A percentile compares a stretch with the other conserved stretches of the same genome.
These are phyloP conservation scores for Drosophila tripunctata DNA, from an alignment of 2,888 invertebrate species.

Conservation along the genomic window DNA sequence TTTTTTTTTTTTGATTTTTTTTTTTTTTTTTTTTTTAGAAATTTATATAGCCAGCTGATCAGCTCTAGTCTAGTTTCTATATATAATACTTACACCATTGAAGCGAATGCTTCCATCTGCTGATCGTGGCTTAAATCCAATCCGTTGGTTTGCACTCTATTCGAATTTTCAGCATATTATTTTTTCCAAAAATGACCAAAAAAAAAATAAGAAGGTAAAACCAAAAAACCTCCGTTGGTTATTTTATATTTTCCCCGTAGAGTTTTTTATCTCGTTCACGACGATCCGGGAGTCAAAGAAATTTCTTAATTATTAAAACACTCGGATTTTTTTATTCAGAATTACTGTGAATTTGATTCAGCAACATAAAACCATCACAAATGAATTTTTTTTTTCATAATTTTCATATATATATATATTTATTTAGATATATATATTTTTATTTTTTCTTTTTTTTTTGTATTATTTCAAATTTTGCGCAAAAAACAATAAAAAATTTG, in stretches of 20 bases:
- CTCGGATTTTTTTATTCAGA: constrained; percentile 20
- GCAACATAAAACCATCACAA: constrained; percentile 63
- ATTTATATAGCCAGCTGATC: background rate
- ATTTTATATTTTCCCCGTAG: constrained; percentile 10
- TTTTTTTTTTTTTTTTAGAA: background rate
- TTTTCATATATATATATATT: constrained; percentile 25
- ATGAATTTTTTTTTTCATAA: constrained; percentile 39
- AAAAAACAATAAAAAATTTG: constrained; percentile 58
- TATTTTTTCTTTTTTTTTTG: constrained; percentile 36
- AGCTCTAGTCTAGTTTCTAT: background rate
- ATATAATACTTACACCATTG: constrained; percentile 69
- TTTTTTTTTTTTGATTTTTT: no score
- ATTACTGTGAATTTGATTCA: constrained; percentile 58
- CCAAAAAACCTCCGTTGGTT: no score
- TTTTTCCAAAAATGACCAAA: constrained; percentile 33
- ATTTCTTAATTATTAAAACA: constrained; percentile 7
- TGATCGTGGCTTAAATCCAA: constrained; percentile 51
- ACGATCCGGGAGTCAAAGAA: constrained; percentile 45
- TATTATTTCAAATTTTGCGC: constrained; percentile 36
- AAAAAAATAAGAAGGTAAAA: constrained; percentile 28
- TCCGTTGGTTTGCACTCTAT: constrained; percentile 67
- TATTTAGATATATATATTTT: no score
- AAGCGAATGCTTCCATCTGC: constrained; percentile 40
- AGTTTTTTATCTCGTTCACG: constrained; percentile 31
- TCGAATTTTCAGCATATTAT: constrained; percentile 56